These are phyloP conservation scores for Sisyra terminalis DNA, from an alignment of 2,888 invertebrate genomes.

Conservation along the genomic window DNA sequence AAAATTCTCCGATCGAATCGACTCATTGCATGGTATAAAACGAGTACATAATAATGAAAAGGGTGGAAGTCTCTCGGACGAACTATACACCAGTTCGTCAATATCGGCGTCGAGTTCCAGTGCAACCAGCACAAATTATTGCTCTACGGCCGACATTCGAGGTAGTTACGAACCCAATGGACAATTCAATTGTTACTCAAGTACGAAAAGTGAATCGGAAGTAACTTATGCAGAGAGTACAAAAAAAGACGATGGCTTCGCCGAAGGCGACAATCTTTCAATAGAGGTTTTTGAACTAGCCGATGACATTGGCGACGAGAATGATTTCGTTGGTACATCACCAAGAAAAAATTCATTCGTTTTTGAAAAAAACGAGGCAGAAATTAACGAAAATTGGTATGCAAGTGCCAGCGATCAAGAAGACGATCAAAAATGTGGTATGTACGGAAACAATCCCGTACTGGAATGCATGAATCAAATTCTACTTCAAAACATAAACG, in stretches of 20 bases:
- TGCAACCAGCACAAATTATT: conserved; percentile 9
- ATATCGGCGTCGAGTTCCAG: conserved; percentile 10
- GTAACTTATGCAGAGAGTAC: conserved; percentile 1
- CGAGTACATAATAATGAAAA: conserved; percentile 14
- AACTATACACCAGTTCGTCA: conserved; percentile 2
- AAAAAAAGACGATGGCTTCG: conserved; percentile 4
- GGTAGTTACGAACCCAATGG: conserved; percentile 8
- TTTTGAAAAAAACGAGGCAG: conserved; percentile 24
- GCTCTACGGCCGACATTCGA: conserved; percentile 5
- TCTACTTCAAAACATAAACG: conserved; percentile 52
- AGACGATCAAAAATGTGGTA: conserved; percentile 49
- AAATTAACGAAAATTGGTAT: conserved; percentile 61
- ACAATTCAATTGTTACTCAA: conserved; percentile 4
- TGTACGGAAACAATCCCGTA: conserved; percentile 67
- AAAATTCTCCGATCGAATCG: conserved; percentile 37
- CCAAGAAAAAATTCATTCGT: conserved; percentile 11
- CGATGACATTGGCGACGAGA: conserved; percentile 1
- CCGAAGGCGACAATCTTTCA: conserved; percentile 3
- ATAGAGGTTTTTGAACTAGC: conserved; percentile 6
- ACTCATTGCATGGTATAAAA: conserved; percentile 38
- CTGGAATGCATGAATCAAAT: conserved; percentile 78
- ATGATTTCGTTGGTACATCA: too few species aligned
- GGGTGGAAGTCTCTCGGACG: not conserved
- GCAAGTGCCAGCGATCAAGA: conserved; percentile 64
- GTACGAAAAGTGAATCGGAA: conserved; percentile 7